These are phyloP conservation scores for Camptogramma bilineatum DNA, from an alignment of 2,888 invertebrate species.

Conservation along the genomic window DNA sequence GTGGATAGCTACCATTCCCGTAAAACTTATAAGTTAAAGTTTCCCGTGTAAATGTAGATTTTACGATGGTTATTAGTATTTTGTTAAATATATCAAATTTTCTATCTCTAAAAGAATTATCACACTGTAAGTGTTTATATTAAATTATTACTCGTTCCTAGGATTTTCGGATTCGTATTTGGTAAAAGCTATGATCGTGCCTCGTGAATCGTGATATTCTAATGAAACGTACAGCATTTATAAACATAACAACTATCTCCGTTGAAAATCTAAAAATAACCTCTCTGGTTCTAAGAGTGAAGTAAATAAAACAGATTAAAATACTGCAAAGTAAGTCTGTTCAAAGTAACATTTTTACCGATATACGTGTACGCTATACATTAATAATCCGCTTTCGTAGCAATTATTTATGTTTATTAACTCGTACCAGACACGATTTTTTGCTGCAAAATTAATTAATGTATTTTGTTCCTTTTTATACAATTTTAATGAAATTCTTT, in stretches of 20 bases:
- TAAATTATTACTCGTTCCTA: too few relatives aligned
- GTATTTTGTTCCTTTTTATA: slow-evolving; percentile 13
- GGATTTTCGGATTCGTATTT: background rate
- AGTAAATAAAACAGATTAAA: background rate
- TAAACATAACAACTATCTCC: background rate
- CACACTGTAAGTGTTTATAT: too few relatives aligned
- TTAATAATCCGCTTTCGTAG: background rate
- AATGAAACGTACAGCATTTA: background rate
- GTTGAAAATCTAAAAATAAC: background rate
- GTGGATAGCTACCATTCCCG: too few relatives aligned
- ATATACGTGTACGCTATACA: background rate
- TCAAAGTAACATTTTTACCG: background rate
- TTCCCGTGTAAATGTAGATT: too few relatives aligned
- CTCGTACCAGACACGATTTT: slow-evolving; percentile 10
- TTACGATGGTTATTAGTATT: too few relatives aligned
- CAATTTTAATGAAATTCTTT: slow-evolving; percentile 16
- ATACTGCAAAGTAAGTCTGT: background rate
- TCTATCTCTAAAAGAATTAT: too few relatives aligned
- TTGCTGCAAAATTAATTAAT: slow-evolving; percentile 18
- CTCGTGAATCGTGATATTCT: background rate
- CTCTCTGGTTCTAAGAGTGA: background rate
- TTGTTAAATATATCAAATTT: too few relatives aligned
- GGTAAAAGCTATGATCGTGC: background rate
- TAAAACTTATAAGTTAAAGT: too few relatives aligned
- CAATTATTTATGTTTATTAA: slow-evolving; percentile 17